Conservation (phyloP, 2,888 invertebrate species). For the Flabesymbios commensalis region DNA sequence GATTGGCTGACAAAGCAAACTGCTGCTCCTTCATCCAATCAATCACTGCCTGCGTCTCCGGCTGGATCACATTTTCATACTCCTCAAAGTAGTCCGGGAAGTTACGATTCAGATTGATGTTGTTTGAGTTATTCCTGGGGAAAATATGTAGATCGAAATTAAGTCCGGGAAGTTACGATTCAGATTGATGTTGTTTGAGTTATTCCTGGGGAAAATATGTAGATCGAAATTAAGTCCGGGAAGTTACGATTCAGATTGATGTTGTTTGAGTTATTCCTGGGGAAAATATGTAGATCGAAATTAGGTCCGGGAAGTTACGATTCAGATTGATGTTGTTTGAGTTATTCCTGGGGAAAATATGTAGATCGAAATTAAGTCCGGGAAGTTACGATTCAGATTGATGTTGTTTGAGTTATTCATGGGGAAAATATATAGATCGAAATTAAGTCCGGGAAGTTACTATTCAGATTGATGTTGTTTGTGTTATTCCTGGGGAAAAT, state of each 20-base stretch:
- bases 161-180: constrained; percentile 97
- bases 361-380: too few species aligned
- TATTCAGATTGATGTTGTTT: too few species aligned
- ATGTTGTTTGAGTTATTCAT: too few species aligned
- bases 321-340: constrained; percentile 81
- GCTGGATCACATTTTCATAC: constrained; percentile 70
- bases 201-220: constrained; percentile 44
- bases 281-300: too few species aligned
- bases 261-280: constrained; percentile 63
- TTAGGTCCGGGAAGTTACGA: constrained; percentile 95
- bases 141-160: too few species aligned
- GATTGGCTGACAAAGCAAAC: constrained; percentile 89
- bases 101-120: constrained; percentile 91
- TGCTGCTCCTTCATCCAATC: constrained; percentile 92
- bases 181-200: constrained; percentile 75
- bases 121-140: constrained; percentile 58
- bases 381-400: too few species aligned
- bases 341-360: constrained; percentile 47
- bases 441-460: too few species aligned
- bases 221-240: too few species aligned
- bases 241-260: constrained; percentile 95
- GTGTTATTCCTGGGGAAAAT: too few species aligned
- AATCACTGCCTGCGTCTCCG: constrained; percentile 88
- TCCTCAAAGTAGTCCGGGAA: constrained; percentile 94
- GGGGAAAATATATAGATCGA: too few species aligned